Base-by-base conservation (phyloP, 2,888 invertebrate genomes). In the Hirtodrosophila duncani region DNA sequence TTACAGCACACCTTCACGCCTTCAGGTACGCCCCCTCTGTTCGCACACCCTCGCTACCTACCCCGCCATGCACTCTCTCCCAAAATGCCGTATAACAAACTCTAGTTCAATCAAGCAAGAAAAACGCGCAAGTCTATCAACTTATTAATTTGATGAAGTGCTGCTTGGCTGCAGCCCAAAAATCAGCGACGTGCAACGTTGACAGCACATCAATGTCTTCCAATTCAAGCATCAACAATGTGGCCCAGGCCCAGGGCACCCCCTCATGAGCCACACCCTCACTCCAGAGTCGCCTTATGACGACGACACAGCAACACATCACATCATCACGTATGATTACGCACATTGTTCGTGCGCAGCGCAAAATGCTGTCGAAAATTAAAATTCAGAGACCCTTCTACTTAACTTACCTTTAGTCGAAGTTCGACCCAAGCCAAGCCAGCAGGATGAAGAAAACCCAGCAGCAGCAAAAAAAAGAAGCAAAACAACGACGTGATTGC, bases 61-160 rank as follows among this genome's bases (percentile, higher is more conserved):
- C n/a, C n/a, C n/a, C n/a, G n/a, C n/a, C n/a, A n/a, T n/a, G n/a
- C n/a, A n/a, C n/a, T n/a, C n/a, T n/a, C n/a, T n/a, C n/a, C n/a
- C n/a, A n/a, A n/a, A n/a, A n/a, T n/a, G n/a, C n/a, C n/a, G n/a
- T n/a, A n/a, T n/a, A n/a, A n/a, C n/a, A 31, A 55, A 50, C 63
- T 63, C 34, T 39, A 48, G 58, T 63, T 61, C 63, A 74, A 65
- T 67, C 67, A 70, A 68, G 61, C 67, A 55, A 59, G 58, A 72
- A 64, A 65, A 62, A 71, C 68, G 65, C 80, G 77, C 59, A 56
- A 71, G 72, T 74, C 72, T 71, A 71, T 75, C 79, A 77, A 70
- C 66, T 83, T 83, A 82, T 81, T 84, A 83, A 84, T 83, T 83
- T 82, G 61, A 83, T 83, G 75, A 83, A 83, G 83, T 81, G 75